Evolutionary conservation across 2,888 invertebrate species (phyloP), one percentile per base, ranked within the genome.

Genomic region (Drosophila cyrtoloma): DNA sequence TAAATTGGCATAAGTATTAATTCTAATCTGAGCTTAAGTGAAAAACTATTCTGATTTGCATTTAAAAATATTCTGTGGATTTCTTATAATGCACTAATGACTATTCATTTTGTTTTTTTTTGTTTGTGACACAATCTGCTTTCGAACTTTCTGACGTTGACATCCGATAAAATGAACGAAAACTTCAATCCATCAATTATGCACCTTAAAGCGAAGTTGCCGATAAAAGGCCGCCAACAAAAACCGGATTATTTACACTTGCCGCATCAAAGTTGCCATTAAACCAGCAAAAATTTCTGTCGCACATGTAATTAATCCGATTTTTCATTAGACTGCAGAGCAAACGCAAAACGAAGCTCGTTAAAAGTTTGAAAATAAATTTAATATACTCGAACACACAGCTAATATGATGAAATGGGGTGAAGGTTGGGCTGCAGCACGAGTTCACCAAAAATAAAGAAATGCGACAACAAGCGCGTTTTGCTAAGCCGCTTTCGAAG

Each of bases 291-390:
- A 32, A 42, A 51, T 52, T 28, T 59, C 32, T 19, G 51, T 32
- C 55, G 65, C 32, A 35, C 39, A 56, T 73, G 76, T 68, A 83
- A 84, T 84, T 88, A 77, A 85, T 80, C 60, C 55, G 52, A 60
- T 52, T 80, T 64, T 50, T 53, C 42, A 26, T 52, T 58, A 63
- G 52, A 60, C 44, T 57, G 60, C 60, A 67, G 51, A 4, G 44
- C 37, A 70, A 67, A 67, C 58, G 73, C 59, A 69, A 58, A 79
- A 16, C 52, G 70, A 77, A 79, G 75, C 86, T 87, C 78, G 72
- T 82, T 89, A 75, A 86, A 89, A 86, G 81, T 85, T 74, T 37
- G 68, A 68, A 85, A 82, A 86, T 85, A 85, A 73, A 86, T 85
- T 85, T 78, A 63, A 80, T 80, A 57, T 70, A 80, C 88, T 87